Conservation (phyloP, 2,113 vertebrate species). For the Pedetes capensis region DNA sequence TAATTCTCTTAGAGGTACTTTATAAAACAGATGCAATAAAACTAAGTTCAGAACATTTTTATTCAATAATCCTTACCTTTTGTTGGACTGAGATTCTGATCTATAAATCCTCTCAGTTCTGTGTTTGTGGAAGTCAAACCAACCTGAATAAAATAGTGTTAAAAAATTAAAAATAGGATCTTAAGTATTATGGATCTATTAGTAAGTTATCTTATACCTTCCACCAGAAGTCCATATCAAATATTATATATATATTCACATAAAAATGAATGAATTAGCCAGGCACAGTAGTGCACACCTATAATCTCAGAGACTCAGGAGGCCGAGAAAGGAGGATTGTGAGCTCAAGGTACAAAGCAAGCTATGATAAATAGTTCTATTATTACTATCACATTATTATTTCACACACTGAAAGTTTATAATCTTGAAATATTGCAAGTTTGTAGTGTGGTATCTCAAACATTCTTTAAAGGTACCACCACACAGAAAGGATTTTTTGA, state of each 20-base stretch:
- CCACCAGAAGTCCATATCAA: neutral
- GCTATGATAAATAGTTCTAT: neutral
- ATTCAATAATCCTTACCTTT: conserved; percentile 83
- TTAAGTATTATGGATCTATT: conserved; percentile 15
- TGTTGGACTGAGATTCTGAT: conserved; percentile 86
- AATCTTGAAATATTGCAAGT: neutral
- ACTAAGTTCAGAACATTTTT: conserved; percentile 46
- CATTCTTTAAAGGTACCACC: neutral
- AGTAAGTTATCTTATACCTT: conserved; percentile 48
- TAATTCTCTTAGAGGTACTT: neutral
- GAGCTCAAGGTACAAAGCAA: neutral
- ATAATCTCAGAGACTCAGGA: too few relatives aligned
- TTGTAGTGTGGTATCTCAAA: neutral
- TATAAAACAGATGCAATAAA: conserved; percentile 33
- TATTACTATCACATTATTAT: neutral
- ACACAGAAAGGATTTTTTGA: neutral
- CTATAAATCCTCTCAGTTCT: conserved; percentile 86
- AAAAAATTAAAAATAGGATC: conserved; percentile 62
- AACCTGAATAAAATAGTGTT: conserved; percentile 83
- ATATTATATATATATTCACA: neutral
- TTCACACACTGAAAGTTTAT: neutral
- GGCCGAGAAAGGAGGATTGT: too few relatives aligned
- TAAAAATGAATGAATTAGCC: conserved; percentile 25
- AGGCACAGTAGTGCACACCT: neutral
- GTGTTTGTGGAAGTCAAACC: conserved; percentile 83